Conservation (phyloP, 2,797 vertebrate species). For the Falco cherrug region DNA sequence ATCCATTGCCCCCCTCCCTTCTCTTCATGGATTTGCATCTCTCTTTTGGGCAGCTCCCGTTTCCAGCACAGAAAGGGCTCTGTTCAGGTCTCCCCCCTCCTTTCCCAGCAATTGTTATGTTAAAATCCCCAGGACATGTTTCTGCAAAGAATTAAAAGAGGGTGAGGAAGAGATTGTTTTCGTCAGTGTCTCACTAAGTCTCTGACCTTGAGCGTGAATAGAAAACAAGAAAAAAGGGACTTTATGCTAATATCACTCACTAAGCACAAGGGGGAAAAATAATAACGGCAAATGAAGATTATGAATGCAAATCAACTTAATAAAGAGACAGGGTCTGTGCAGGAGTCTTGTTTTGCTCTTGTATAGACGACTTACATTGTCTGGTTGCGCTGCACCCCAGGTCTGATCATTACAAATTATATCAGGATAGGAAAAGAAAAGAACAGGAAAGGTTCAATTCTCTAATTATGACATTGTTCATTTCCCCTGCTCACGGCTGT, state of each 20-base stretch:
- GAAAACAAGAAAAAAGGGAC: constrained; percentile 74
- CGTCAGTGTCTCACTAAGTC: constrained; percentile 63
- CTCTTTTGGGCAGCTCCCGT: neutral
- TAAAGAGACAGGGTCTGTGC: constrained; percentile 56
- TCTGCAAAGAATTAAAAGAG: constrained; percentile 66
- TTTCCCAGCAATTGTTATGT: constrained; percentile 55
- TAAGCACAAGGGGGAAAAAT: constrained; percentile 67
- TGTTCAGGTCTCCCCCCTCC: constrained; percentile 1
- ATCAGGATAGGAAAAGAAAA: neutral
- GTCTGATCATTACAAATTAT: constrained; percentile 16
- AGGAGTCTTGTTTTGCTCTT: constrained; percentile 61
- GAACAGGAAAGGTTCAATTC: constrained; percentile 42
- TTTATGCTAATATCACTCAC: constrained; percentile 68
- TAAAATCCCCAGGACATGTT: constrained; percentile 68
- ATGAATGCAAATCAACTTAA: constrained; percentile 71
- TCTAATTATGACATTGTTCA: neutral
- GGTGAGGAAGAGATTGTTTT: constrained; percentile 69
- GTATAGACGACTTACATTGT: neutral
- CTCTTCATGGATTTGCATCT: neutral
- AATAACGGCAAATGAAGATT: constrained; percentile 72
- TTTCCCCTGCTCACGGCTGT: neutral
- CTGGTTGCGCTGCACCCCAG: constrained; percentile 19
- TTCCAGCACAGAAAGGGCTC: constrained; percentile 30
- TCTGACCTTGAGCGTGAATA: constrained; percentile 73
- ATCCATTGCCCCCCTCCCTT: neutral